Evolutionary conservation across 2,888 invertebrate genomes (phyloP).

Genomic region (Philhelius pedissequus): DNA sequence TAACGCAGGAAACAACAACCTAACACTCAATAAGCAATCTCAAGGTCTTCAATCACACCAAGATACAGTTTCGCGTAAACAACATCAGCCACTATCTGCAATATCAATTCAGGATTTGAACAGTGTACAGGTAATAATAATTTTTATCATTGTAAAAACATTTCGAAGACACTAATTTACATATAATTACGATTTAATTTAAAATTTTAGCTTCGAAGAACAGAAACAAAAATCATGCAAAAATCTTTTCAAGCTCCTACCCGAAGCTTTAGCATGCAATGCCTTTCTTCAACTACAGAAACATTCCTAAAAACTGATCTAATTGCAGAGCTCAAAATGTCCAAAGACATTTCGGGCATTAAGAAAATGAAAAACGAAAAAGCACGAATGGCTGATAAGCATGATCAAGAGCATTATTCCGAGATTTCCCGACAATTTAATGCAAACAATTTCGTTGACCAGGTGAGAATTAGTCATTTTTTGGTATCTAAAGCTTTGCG

Average conservation of each 20-base stretch:
- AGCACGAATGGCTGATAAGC: conserved; percentile 89
- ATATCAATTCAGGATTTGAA: conserved; percentile 93
- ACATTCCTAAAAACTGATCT: conserved; percentile 90
- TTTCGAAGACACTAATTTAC: neutral
- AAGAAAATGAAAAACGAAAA: conserved; percentile 95
- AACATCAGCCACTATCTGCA: conserved; percentile 89
- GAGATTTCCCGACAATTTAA: conserved; percentile 92
- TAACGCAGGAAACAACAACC: conserved; percentile 67
- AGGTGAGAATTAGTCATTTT: conserved; percentile 82
- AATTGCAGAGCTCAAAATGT: conserved; percentile 94
- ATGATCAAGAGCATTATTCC: conserved; percentile 90
- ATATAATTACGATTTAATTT: neutral
- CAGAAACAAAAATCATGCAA: conserved; percentile 85
- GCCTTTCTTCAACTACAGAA: conserved; percentile 83
- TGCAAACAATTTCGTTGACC: conserved; percentile 92
- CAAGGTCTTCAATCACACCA: conserved; percentile 76
- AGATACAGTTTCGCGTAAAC: conserved; percentile 80
- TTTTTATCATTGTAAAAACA: neutral
- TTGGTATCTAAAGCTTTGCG: neutral
- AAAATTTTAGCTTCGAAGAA: conserved; percentile 82
- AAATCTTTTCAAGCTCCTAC: conserved; percentile 92
- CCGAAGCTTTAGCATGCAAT: conserved; percentile 87
- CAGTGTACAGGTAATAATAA: conserved; percentile 82
- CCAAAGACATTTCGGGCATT: conserved; percentile 95
- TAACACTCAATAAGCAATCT: conserved; percentile 70